These are phyloP conservation scores for Xiphias gladius DNA, from an alignment of 2,113 vertebrate genomes.

Conservation along the genomic window DNA sequence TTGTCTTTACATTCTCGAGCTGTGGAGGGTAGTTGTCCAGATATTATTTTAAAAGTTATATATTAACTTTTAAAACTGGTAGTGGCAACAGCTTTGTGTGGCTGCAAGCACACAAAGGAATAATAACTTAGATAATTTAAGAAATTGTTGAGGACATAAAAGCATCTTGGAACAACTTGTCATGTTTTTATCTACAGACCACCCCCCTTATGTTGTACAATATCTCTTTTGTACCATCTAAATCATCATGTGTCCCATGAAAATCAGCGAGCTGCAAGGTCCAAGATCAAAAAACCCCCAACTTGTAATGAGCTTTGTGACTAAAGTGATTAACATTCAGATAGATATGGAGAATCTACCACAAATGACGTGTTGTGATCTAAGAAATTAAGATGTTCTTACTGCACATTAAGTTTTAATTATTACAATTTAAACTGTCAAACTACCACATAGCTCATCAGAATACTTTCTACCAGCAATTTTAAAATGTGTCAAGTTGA, in stretches of 20 bases:
- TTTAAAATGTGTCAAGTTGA: neutral
- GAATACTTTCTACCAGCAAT: neutral
- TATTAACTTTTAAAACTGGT: conserved; percentile 10
- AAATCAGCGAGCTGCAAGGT: neutral
- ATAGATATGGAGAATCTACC: neutral
- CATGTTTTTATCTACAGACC: conserved; percentile 12
- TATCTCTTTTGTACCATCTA: conserved; percentile 36
- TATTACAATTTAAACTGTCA: neutral
- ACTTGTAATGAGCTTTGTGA: neutral
- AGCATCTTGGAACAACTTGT: conserved; percentile 4
- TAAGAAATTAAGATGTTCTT: neutral
- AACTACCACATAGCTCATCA: neutral
- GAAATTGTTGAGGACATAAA: neutral
- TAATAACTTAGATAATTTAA: neutral
- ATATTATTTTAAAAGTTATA: conserved; percentile 25
- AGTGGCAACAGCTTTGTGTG: neutral
- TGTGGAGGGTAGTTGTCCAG: neutral
- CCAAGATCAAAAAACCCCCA: neutral
- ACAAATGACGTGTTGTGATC: neutral
- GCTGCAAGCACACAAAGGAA: neutral
- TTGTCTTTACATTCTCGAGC: conserved; percentile 30
- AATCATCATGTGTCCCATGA: conserved; percentile 23
- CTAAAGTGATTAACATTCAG: neutral
- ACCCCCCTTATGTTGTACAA: conserved; percentile 9
- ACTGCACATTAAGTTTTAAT: neutral